These are phyloP conservation scores for Haliclona indistincta DNA, from an alignment of 37 sponge, comb jelly and placozoan genomes.

Conservation along the genomic window DNA sequence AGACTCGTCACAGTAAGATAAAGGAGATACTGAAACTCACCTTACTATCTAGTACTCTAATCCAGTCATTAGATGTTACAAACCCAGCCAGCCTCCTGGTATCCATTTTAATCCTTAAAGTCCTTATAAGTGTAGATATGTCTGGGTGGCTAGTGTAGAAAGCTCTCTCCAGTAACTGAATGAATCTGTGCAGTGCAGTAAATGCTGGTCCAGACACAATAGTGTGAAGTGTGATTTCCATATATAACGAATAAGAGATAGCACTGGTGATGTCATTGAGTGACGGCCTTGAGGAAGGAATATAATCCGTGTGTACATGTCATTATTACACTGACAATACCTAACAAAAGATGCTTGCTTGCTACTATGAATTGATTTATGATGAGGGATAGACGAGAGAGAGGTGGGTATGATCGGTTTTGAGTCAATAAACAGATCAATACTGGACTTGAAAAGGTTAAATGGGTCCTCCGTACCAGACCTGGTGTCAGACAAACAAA, in stretches of 20 bases:
- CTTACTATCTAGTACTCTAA: slow-evolving; percentile 45
- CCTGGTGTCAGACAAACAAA: not conserved
- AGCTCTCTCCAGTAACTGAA: slow-evolving; percentile 58
- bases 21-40: slow-evolving; percentile 14
- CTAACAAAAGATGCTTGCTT: no score
- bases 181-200: slow-evolving; percentile 48
- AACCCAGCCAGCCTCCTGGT: slow-evolving; percentile 21
- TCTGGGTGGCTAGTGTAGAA: not conserved
- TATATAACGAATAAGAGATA: slow-evolving; percentile 51
- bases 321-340: not conserved
- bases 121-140: not conserved
- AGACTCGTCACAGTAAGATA: not conserved
- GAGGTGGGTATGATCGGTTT: no score
- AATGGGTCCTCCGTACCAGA: not conserved
- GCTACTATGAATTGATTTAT: not conserved
- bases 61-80: slow-evolving; percentile 60
- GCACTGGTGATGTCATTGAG: slow-evolving; percentile 55
- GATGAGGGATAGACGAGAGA: not conserved
- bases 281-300: not conserved
- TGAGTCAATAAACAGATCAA: no score
- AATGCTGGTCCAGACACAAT: slow-evolving; percentile 49
- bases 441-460: not conserved
- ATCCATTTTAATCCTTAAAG: slow-evolving; percentile 23
- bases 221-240: slow-evolving; percentile 50
- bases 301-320: not conserved